Evolutionary conservation across 2,888 invertebrate species (phyloP).

Genomic region (Empis livida): DNA sequence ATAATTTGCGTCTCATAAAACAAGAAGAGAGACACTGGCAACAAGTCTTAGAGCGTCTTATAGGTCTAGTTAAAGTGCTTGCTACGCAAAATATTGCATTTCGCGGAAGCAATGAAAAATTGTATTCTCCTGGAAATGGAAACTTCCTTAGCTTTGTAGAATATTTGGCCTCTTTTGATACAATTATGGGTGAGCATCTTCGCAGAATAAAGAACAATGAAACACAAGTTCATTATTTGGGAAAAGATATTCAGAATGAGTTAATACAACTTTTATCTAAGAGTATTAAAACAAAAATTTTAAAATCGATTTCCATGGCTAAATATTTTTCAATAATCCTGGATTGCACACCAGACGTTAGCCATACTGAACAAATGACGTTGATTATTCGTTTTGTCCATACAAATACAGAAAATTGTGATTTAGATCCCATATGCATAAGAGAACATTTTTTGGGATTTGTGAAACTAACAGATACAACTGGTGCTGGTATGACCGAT

Average conservation of each 20-base stretch:
- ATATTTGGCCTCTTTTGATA: conserved; percentile 7
- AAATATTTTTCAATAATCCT: conserved; percentile 2
- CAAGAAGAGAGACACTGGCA: not conserved
- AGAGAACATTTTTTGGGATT: not conserved
- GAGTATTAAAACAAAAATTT: not conserved
- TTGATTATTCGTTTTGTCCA: not conserved
- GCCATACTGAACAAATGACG: conserved; percentile 1
- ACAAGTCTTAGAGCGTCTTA: not conserved
- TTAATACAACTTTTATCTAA: not conserved
- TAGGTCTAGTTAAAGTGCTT: not conserved
- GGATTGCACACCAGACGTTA: conserved; percentile 2
- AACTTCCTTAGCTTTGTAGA: conserved; percentile 8
- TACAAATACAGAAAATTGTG: not conserved
- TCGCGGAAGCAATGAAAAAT: conserved; percentile 2
- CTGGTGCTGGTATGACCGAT: conserved; percentile 5
- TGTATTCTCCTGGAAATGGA: conserved; percentile 5
- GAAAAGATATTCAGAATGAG: not conserved
- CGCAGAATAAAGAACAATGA: not conserved
- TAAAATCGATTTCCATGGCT: not conserved
- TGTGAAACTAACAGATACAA: not conserved
- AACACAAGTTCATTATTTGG: not conserved
- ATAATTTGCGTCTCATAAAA: not conserved
- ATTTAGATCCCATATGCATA: not conserved
- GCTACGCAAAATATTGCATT: conserved; percentile 2
- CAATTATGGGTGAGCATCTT: not conserved